A percentile compares a stretch with the other conserved stretches of the same genome.
phyloP scores from a whole-genome alignment of 2,797 vertebrate genomes.

The Coracias cyanogaster region DNA sequence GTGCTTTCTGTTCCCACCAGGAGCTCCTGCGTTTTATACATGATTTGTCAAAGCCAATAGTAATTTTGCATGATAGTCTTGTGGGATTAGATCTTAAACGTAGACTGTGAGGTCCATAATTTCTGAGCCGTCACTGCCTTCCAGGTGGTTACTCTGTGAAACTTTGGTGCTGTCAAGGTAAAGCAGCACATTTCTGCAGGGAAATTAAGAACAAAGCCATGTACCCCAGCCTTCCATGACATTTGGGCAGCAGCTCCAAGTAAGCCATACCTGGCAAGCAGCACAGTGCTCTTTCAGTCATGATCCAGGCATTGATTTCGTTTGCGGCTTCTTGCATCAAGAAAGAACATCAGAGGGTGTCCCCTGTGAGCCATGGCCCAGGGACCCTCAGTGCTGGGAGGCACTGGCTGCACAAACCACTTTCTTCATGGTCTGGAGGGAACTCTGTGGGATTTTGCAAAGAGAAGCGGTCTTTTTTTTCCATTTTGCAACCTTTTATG shows the following conservation, averaged over 20 bases:
- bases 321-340: background rate
- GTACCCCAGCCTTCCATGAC: background rate
- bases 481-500: background rate
- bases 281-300: rapidly evolving
- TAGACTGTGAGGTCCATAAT: background rate
- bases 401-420: background rate
- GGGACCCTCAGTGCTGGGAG: background rate
- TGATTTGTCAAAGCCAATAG: background rate
- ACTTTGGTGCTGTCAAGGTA: background rate
- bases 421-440: rapidly evolving
- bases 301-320: background rate
- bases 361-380: rapidly evolving
- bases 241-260: background rate
- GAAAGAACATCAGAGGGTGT: background rate
- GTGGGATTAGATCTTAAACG: background rate
- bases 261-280: background rate
- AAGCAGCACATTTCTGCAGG: background rate
- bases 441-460: background rate
- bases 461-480: background rate
- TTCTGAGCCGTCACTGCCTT: background rate
- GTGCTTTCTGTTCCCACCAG: background rate
- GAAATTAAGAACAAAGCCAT: background rate
- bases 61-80: background rate
- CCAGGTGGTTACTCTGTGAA: background rate
- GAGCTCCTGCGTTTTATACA: background rate